phyloP scores from a whole-genome alignment of 2,797 vertebrate species.

The Bovichtus diacanthus region DNA sequence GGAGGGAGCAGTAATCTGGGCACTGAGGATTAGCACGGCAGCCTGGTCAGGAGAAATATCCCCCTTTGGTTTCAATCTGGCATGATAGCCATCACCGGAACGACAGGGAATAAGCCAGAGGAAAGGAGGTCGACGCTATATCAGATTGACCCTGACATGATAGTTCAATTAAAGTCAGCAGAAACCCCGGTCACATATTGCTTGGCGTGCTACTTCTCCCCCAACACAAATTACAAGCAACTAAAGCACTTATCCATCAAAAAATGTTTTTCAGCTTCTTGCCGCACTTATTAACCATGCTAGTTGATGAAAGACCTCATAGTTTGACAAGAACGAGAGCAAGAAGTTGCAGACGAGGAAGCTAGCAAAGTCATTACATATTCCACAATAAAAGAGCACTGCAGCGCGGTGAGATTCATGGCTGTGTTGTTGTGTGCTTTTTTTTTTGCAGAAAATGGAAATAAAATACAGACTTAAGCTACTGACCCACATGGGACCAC shows the following conservation, averaged over 20 bases:
- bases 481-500: slow-evolving; percentile 2
- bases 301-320: slow-evolving; percentile 7
- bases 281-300: slow-evolving; percentile 28
- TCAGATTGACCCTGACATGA: slow-evolving; percentile 46
- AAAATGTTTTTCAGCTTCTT: slow-evolving; percentile 14
- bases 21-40: slow-evolving; percentile 72
- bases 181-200: slow-evolving; percentile 8
- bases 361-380: not conserved
- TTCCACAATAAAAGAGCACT: not conserved
- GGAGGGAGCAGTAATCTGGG: slow-evolving; percentile 71
- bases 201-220: slow-evolving; percentile 25
- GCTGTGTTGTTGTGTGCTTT: not conserved
- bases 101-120: slow-evolving; percentile 29
- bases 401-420: not conserved
- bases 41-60: slow-evolving; percentile 72
- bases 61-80: slow-evolving; percentile 71
- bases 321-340: slow-evolving; percentile 14
- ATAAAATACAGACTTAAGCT: slow-evolving; percentile 16
- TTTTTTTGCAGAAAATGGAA: not conserved
- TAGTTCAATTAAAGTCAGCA: slow-evolving; percentile 50
- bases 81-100: slow-evolving; percentile 56
- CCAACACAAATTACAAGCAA: slow-evolving; percentile 31
- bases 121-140: slow-evolving; percentile 18
- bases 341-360: not conserved
- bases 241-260: slow-evolving; percentile 27